phyloP scores from a whole-genome alignment of 2,888 invertebrate genomes.

The Hedya salicella region DNA sequence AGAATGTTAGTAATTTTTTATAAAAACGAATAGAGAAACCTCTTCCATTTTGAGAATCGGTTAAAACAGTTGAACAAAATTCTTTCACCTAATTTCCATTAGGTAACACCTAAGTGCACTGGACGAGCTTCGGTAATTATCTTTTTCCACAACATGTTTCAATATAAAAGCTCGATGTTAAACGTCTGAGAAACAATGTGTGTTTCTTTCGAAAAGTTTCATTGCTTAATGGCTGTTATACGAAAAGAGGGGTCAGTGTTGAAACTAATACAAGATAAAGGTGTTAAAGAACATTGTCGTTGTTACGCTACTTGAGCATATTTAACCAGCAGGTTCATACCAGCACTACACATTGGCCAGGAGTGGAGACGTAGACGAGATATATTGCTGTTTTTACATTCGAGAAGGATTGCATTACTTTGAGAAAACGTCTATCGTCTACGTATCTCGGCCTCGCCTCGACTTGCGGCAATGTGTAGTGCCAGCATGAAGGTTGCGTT shows the following conservation, averaged over 20 bases:
- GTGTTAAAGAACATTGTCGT: neutral
- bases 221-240: neutral
- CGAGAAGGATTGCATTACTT: no score
- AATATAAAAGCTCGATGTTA: slow-evolving; percentile 6
- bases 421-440: no score
- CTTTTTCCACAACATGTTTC: neutral
- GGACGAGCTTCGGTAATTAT: slow-evolving; percentile 9
- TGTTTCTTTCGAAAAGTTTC: neutral
- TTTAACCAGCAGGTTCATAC: neutral
- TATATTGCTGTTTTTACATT: no score
- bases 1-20: no score
- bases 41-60: no score
- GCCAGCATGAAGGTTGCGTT: no score
- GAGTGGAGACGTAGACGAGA: no score
- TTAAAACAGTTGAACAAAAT: no score
- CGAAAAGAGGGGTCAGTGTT: neutral
- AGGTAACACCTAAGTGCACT: slow-evolving; percentile 1
- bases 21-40: no score
- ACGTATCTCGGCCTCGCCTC: no score
- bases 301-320: neutral
- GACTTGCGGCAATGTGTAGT: no score
- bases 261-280: neutral
- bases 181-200: slow-evolving; percentile 32
- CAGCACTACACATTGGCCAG: no score
- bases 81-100: neutral